Evolutionary conservation across 92 coral and sea anemone species (phyloP), one percentile per base, ranked within the genome.

Genomic region (Meandrina meandrites): DNA sequence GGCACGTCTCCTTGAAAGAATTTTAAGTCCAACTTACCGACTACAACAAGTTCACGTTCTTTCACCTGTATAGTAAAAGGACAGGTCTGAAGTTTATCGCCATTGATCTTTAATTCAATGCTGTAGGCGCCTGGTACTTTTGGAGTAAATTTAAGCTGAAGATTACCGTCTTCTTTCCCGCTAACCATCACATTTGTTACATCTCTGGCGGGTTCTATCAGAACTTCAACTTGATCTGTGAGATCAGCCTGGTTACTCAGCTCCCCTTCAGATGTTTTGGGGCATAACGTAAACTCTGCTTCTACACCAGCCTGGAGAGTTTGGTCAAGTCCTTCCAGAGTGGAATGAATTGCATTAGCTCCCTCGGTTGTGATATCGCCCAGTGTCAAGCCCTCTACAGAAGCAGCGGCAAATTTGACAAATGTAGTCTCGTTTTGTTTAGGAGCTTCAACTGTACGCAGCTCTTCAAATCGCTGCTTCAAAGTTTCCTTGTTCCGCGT

Each of bases 21-120:
- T 5, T 73, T 73, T 5, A 35, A 37, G 14, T 73, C 28, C 78
- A 73, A 37, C 78, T 73, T 18, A 22, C 48, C 78, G 48, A 35
- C 51, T 11, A 73, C 78, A 73, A 73, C 51, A 73, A 73, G 78
- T 37, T 73, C 51, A 21, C 78, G 51, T 21, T 73, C 50, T 73
- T 73, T 73, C 27, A 36, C 78, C 48, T 73, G 78, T 51, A 73
- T 6, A 5, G 51, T 21, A 0, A 37, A 34, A 24, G 78, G 78
- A 37, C 78, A 73, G 51, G 78, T 73, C 11, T 50, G 78, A 35
- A 73, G 78, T 73, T 36, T 73, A 19, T 73, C 51, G 30, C 51
- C 78, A 73, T 73, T 73, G 27, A 73, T 73, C 78, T 19, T 73
- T 51, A 73, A 50, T 18, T 73, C 48, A 34, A 37, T 34, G 48